Conservation (phyloP, 1,140 invertebrate species). For the Aphaenogaster floridana region DNA sequence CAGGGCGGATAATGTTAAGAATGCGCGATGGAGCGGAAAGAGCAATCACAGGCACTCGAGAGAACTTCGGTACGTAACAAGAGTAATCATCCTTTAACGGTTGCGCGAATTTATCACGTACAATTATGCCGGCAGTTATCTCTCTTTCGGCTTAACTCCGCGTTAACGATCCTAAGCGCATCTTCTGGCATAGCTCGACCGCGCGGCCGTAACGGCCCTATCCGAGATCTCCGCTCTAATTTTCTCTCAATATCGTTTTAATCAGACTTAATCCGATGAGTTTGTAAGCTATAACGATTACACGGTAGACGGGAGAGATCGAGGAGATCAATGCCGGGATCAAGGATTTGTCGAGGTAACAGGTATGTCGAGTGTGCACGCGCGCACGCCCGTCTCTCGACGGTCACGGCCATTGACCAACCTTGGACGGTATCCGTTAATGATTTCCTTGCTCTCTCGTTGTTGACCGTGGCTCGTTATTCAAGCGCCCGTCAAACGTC, state of each 20-base stretch:
- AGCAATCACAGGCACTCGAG: neutral
- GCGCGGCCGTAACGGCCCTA: conserved; percentile 19
- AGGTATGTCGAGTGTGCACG: conserved; percentile 24
- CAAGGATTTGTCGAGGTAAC: conserved; percentile 63
- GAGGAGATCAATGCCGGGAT: conserved; percentile 33
- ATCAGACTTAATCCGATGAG: neutral
- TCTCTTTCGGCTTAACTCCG: neutral
- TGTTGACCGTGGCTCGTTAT: conserved; percentile 57
- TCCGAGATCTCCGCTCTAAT: conserved; percentile 18
- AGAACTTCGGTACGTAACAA: conserved; percentile 22
- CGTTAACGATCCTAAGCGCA: neutral
- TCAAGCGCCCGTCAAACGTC: conserved; percentile 17
- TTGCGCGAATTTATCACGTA: conserved; percentile 26
- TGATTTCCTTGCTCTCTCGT: conserved; percentile 71
- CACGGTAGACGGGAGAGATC: conserved; percentile 1
- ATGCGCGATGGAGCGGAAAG: conserved; percentile 21
- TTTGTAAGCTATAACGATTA: conserved; percentile 33
- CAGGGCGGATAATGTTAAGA: conserved; percentile 18
- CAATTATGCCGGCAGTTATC: conserved; percentile 2
- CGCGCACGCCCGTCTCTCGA: conserved; percentile 20
- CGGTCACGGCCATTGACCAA: conserved; percentile 74
- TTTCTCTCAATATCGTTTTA: conserved; percentile 49
- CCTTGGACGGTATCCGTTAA: conserved; percentile 71
- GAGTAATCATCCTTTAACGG: conserved; percentile 24
- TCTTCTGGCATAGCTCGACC: neutral